A percentile compares a stretch with the other conserved stretches of the same genome.
Evolutionary conservation across 1,140 invertebrate genomes (phyloP).

Genomic region (Cherax quadricarinatus): DNA sequence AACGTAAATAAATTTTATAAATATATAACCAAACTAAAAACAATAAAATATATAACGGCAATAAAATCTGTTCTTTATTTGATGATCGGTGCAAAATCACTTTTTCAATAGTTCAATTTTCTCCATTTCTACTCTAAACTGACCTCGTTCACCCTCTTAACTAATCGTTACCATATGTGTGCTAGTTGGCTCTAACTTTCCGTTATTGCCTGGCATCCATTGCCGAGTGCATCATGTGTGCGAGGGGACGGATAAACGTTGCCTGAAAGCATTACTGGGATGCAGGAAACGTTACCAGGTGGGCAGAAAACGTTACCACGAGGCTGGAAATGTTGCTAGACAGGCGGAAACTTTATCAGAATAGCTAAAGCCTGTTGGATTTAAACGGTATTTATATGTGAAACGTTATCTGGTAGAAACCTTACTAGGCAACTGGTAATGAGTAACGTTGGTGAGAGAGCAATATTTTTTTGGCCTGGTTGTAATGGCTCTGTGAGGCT

Average conservation of each 20-base stretch:
- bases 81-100: too few relatives aligned
- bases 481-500: too few relatives aligned
- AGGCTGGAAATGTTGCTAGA: background rate
- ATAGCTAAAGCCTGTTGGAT: too few relatives aligned
- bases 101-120: background rate
- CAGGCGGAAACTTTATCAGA: background rate
- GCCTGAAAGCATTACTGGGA: background rate
- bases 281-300: background rate
- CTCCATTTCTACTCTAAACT: background rate
- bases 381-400: background rate
- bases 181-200: background rate
- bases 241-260: background rate
- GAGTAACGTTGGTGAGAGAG: too few relatives aligned
- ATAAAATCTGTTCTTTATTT: too few relatives aligned
- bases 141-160: background rate
- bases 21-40: too few relatives aligned
- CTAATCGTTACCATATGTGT: background rate
- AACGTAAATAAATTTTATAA: too few relatives aligned
- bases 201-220: background rate
- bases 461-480: too few relatives aligned
- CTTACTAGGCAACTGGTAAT: too few relatives aligned
- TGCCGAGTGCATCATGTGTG: background rate
- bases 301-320: background rate
- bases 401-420: constrained; percentile 11
- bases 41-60: too few relatives aligned